These are phyloP conservation scores for Tuberolachnus salignus DNA, from an alignment of 2,888 invertebrate genomes.

Conservation along the genomic window DNA sequence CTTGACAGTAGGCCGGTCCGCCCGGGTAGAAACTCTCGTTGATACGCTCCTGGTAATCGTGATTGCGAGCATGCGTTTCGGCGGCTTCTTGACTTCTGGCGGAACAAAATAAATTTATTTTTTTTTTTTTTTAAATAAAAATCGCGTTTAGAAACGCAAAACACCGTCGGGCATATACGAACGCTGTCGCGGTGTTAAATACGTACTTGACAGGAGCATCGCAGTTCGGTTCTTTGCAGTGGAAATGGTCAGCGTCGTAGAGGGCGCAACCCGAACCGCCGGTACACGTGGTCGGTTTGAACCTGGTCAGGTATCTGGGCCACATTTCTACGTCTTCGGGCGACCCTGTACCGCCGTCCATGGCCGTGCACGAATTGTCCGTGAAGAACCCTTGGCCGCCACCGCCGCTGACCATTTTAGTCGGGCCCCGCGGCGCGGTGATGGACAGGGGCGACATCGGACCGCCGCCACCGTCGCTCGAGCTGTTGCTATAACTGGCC, in stretches of 20 bases:
- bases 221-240: slow-evolving; percentile 81
- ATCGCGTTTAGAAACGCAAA: background rate
- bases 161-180: too few relatives aligned
- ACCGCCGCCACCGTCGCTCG: slow-evolving; percentile 63
- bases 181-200: background rate
- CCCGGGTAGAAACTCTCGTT: slow-evolving; percentile 78
- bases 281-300: slow-evolving; percentile 48
- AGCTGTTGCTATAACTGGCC: slow-evolving; percentile 66
- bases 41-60: slow-evolving; percentile 86
- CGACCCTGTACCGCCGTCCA: background rate
- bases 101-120: background rate
- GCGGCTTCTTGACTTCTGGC: slow-evolving; percentile 64
- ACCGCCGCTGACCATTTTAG: slow-evolving; percentile 58
- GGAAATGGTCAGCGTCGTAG: slow-evolving; percentile 74
- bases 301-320: slow-evolving; percentile 49
- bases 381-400: slow-evolving; percentile 56
- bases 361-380: slow-evolving; percentile 56
- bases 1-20: slow-evolving; percentile 70
- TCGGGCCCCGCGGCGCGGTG: slow-evolving; percentile 55
- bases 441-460: slow-evolving; percentile 57
- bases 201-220: slow-evolving; percentile 73
- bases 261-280: slow-evolving; percentile 58
- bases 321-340: slow-evolving; percentile 49
- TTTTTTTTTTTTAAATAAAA: too few relatives aligned
- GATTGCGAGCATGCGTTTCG: slow-evolving; percentile 84